Conservation (phyloP, 2,797 vertebrate species). For the Pelobates cultripes region DNA sequence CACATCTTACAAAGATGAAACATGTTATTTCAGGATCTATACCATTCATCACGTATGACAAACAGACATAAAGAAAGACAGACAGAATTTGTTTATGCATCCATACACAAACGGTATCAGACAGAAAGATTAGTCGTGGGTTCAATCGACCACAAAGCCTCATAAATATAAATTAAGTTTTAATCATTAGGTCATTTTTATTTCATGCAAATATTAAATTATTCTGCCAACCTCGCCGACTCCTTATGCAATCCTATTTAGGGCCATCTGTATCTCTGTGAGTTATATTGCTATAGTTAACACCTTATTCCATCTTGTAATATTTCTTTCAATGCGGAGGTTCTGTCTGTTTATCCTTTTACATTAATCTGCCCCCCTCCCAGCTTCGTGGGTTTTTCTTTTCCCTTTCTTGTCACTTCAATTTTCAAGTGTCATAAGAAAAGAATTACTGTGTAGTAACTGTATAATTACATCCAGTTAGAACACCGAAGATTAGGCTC, state of each 20-base stretch:
- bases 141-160: constrained; percentile 28
- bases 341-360: constrained; percentile 44
- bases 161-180: constrained; percentile 44
- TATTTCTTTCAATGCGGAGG: constrained; percentile 10
- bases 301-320: constrained; percentile 25
- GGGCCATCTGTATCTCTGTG: not conserved
- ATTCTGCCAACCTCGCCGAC: not conserved
- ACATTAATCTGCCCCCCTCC: constrained; percentile 40
- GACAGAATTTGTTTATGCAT: too few species aligned
- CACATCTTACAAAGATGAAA: too few species aligned
- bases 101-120: not conserved
- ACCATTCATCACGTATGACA: too few species aligned
- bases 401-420: constrained; percentile 42
- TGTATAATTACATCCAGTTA: constrained; percentile 46
- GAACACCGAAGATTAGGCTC: constrained; percentile 13
- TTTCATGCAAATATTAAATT: not conserved
- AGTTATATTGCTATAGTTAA: not conserved
- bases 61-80: too few species aligned
- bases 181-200: constrained; percentile 28
- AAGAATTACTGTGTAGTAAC: constrained; percentile 36
- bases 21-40: too few species aligned
- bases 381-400: constrained; percentile 7
- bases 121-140: not conserved
- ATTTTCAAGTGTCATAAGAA: constrained; percentile 40
- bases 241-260: not conserved